These are phyloP conservation scores for Gasteruption jaculator DNA, from an alignment of 2,888 invertebrate genomes.

Conservation along the genomic window DNA sequence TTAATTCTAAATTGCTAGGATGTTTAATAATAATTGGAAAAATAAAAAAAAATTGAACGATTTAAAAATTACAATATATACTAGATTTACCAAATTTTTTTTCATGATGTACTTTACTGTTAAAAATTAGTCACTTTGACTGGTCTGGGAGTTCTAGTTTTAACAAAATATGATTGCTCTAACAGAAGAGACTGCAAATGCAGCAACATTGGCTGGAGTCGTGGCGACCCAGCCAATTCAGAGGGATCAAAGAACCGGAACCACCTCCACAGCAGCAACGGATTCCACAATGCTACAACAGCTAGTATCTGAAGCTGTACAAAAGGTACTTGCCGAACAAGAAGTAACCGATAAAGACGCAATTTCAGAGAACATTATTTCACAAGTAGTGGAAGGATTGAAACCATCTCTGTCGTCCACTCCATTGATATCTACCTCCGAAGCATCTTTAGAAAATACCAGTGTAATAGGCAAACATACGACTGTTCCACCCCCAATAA, in stretches of 20 bases:
- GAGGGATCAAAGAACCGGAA: slow-evolving; percentile 27
- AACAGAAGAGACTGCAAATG: slow-evolving; percentile 34
- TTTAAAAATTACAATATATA: too few relatives aligned
- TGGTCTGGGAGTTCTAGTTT: too few relatives aligned
- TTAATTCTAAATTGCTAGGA: too few relatives aligned
- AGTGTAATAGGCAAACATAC: slow-evolving; percentile 25
- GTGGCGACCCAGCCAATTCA: slow-evolving; percentile 26
- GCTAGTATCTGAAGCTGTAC: slow-evolving; percentile 61
- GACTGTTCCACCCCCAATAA: slow-evolving; percentile 36
- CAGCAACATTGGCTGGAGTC: slow-evolving; percentile 22
- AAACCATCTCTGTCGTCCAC: slow-evolving; percentile 44
- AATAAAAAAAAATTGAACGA: too few relatives aligned
- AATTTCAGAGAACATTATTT: slow-evolving; percentile 54
- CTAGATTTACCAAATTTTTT: too few relatives aligned
- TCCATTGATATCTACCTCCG: slow-evolving; percentile 16
- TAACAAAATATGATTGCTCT: too few relatives aligned
- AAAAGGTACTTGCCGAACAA: slow-evolving; percentile 58
- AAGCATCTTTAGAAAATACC: slow-evolving; percentile 13
- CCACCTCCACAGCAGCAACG: slow-evolving; percentile 49
- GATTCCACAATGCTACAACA: slow-evolving; percentile 57
- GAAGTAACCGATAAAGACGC: slow-evolving; percentile 50
- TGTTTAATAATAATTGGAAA: too few relatives aligned
- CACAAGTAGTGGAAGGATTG: slow-evolving; percentile 54
- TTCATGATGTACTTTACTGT: too few relatives aligned
- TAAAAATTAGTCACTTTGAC: too few relatives aligned